Evolutionary conservation across 2,113 vertebrate genomes (phyloP), one percentile per base, ranked within the genome.

Genomic region (Marmota flaviventris): DNA sequence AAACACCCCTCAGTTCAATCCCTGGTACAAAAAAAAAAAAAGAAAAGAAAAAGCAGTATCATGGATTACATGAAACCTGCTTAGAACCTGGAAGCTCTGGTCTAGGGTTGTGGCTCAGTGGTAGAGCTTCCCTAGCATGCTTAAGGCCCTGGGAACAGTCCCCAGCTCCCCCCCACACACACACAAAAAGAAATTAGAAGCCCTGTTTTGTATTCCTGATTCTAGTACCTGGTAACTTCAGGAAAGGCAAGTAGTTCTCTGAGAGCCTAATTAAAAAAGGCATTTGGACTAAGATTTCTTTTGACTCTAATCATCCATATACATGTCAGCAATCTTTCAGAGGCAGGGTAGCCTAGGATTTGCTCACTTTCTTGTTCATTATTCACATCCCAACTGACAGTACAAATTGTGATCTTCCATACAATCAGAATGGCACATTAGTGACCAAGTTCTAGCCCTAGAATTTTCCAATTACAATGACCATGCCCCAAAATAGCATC

Each of bases 251-350:
- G 29, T 63, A 63, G 58, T 85, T 93, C 45, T 90, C 39, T 73
- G n/a, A 58, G 22, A 81, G 34, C 48, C 87, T 91, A 82, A 82
- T 51, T 65, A 73, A 89, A 89, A 73, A 32, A 79, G 14, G 37
- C 65, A 16, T 92, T 82, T 82, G 56, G 67, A 86, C 73, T 82
- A 76, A 77, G 69, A 88, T 87, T 63, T n/a, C 17, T 84, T 91
- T 69, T 77, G 56, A 77, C 37, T 84, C 34, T 77, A 7, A 87
- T 92, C 11, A 29, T 65, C 83, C 25, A 51, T 63, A 37, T 82
- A 27, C 61, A n/a, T 77, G 61, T 77, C 63, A 61, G 37, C 45
- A 91, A 34, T 87, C 48, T 58, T 85, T 85, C 67, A 69, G 37
- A 90, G 34, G 67, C 76, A 73, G 10, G 73, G 75, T 56, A 90